Conservation (phyloP, 2,113 vertebrate genomes). For the Acanthisitta chloris region DNA sequence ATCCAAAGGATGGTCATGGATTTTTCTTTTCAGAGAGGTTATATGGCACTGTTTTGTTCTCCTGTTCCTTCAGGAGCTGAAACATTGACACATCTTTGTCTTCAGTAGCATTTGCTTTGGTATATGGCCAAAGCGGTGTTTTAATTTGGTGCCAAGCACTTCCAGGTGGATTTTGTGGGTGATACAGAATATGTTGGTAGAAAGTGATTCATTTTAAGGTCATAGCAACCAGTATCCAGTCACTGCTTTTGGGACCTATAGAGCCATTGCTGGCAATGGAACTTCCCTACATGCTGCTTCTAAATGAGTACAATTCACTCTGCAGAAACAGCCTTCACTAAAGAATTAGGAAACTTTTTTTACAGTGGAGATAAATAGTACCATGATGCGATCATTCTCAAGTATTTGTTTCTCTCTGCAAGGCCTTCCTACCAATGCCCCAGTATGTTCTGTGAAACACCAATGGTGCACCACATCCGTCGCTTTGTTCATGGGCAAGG, state of each 20-base stretch:
- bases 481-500: constrained; percentile 96
- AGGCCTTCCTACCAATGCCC: constrained; percentile 97
- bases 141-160: background rate
- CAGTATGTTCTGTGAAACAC: constrained; percentile 95
- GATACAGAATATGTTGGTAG: background rate
- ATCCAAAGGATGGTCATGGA: background rate
- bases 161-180: background rate
- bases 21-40: background rate
- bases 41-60: background rate
- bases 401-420: background rate
- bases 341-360: background rate
- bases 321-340: background rate
- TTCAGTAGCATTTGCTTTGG: background rate
- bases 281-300: fast-evolving
- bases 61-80: background rate
- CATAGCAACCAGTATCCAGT: background rate
- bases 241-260: background rate
- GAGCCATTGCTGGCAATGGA: background rate
- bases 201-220: background rate
- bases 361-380: background rate
- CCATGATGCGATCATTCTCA: background rate
- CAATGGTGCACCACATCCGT: constrained; percentile 96
- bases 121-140: background rate
- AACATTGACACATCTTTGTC: background rate
- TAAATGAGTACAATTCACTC: background rate